phyloP scores from a whole-genome alignment of 2,113 vertebrate species.

The Sula dactylatra region DNA sequence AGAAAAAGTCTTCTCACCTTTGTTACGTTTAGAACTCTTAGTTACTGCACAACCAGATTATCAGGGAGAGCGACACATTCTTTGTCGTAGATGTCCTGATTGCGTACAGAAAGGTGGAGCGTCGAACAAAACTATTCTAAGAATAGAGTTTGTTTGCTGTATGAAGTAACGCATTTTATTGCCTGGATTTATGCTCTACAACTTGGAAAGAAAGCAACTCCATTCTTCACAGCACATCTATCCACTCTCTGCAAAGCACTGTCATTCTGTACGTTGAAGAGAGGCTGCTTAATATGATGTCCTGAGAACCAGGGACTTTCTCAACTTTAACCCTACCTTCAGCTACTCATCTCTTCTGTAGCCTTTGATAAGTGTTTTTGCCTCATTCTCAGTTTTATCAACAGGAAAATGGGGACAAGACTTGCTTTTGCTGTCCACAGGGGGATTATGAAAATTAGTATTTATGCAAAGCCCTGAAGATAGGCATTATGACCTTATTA shows the following conservation, averaged over 20 bases:
- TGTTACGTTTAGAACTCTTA: not conserved
- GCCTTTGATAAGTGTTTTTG: not conserved
- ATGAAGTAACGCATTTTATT: not conserved
- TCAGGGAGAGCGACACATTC: not conserved
- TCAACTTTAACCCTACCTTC: not conserved
- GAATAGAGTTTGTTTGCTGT: not conserved
- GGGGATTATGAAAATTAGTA: not conserved
- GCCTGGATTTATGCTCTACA: not conserved
- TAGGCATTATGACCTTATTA: slow-evolving; percentile 27
- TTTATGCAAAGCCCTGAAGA: slow-evolving; percentile 11
- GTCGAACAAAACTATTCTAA: not conserved
- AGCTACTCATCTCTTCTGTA: not conserved
- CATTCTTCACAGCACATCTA: not conserved
- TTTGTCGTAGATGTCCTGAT: not conserved
- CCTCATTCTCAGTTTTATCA: not conserved
- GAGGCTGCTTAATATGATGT: not conserved
- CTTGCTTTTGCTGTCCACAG: not conserved
- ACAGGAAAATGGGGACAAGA: not conserved
- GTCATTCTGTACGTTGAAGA: not conserved
- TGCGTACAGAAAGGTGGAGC: not conserved
- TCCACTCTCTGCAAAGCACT: fast-evolving
- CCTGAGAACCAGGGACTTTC: not conserved
- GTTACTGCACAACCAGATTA: not conserved
- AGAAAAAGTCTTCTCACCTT: not conserved
- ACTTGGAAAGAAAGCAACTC: not conserved